Conservation (phyloP, 2,888 invertebrate genomes). For the Trissoscelio sp. region DNA sequence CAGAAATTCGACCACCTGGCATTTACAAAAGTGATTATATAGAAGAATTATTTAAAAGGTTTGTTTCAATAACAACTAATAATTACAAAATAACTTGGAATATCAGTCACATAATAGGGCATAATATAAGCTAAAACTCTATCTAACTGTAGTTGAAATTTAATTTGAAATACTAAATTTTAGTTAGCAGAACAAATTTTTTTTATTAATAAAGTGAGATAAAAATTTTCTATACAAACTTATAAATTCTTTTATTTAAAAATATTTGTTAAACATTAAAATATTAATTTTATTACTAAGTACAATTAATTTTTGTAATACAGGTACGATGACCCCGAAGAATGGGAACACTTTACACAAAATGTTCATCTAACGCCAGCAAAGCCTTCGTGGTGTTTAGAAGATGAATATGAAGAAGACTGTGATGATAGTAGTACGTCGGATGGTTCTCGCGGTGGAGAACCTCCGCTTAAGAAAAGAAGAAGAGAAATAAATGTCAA, state of each 20-base stretch:
- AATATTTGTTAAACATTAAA: too few species aligned
- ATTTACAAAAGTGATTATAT: conserved; percentile 99
- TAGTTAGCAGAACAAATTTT: too few species aligned
- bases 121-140: too few species aligned
- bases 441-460: conserved; percentile 56
- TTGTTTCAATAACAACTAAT: too few species aligned
- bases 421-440: conserved; percentile 72
- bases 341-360: conserved; percentile 34
- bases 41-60: conserved; percentile 90
- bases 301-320: neutral
- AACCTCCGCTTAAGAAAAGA: conserved; percentile 77
- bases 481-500: conserved; percentile 85
- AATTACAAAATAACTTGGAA: too few species aligned
- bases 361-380: conserved; percentile 87
- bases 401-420: conserved; percentile 78
- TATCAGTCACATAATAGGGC: too few species aligned
- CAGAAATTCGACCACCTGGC: conserved; percentile 93
- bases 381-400: conserved; percentile 95
- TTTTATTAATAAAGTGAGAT: too few species aligned
- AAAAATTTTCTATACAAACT: too few species aligned
- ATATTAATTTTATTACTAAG: too few species aligned
- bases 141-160: too few species aligned
- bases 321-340: conserved; percentile 41
- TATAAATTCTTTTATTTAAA: too few species aligned
- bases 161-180: too few species aligned